A percentile compares a stretch with the other conserved stretches of the same genome.
phyloP scores from a whole-genome alignment of 2,888 invertebrate species.

The Anticlea derivata region DNA sequence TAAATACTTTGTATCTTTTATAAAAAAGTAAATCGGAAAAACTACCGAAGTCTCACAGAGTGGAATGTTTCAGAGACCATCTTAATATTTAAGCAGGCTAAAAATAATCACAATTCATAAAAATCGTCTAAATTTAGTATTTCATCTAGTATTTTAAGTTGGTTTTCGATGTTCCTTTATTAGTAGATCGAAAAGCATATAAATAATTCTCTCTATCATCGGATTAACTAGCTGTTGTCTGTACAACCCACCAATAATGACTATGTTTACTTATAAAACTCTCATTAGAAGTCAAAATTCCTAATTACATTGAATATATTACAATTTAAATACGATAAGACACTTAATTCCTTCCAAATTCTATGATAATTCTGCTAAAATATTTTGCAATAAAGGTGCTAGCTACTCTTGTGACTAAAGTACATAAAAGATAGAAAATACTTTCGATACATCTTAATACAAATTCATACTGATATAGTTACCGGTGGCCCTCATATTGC shows the following conservation, averaged over 20 bases:
- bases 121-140: background rate
- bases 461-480: conserved; percentile 21
- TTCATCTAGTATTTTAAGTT: background rate
- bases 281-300: background rate
- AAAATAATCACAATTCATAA: conserved; percentile 23
- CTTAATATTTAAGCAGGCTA: background rate
- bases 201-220: background rate
- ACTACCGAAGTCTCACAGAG: conserved; percentile 13
- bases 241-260: conserved; percentile 21
- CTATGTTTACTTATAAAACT: conserved; percentile 9
- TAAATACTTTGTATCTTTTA: background rate
- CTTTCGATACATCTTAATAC: conserved; percentile 14
- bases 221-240: conserved; percentile 4
- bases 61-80: conserved; percentile 23
- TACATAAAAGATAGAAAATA: conserved; percentile 20
- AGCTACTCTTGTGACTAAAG: conserved; percentile 32
- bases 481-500: conserved; percentile 49
- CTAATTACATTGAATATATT: background rate
- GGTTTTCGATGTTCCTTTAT: conserved; percentile 17
- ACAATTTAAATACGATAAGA: conserved; percentile 9
- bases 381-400: conserved; percentile 17
- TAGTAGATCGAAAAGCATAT: background rate
- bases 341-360: conserved; percentile 2
- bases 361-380: conserved; percentile 6
- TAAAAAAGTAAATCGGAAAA: conserved; percentile 7